Percentiles rank a stretch among this genome's conserved stretches.
phyloP scores from a whole-genome alignment of 2,888 invertebrate species.

The Melipona beecheii region DNA sequence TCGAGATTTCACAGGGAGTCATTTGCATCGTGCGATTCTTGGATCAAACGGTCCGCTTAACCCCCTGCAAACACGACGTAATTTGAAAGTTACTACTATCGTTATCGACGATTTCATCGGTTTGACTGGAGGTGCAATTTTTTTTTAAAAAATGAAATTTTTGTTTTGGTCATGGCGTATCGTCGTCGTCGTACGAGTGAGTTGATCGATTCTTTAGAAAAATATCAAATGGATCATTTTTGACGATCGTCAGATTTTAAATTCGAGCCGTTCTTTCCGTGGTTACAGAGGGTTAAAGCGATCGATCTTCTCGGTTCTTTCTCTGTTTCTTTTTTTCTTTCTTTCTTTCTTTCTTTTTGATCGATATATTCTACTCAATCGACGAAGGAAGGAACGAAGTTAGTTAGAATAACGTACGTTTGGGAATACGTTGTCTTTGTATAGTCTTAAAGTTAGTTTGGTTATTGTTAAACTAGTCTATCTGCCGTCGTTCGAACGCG shows the following conservation, averaged over 20 bases:
- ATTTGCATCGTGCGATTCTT: neutral
- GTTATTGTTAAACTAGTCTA: constrained; percentile 28
- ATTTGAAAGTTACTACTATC: too few relatives aligned
- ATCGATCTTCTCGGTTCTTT: neutral
- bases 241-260: too few relatives aligned
- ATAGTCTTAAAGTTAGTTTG: neutral
- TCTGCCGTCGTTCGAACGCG: neutral
- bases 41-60: neutral
- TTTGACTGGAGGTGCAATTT: too few relatives aligned
- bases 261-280: too few relatives aligned
- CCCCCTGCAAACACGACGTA: too few relatives aligned
- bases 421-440: neutral
- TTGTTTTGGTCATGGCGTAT: too few relatives aligned
- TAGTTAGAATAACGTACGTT: neutral
- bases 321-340: neutral
- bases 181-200: too few relatives aligned
- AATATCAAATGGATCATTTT: too few relatives aligned
- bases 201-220: too few relatives aligned
- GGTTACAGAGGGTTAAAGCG: neutral
- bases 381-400: too few relatives aligned
- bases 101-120: too few relatives aligned
- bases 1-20: neutral
- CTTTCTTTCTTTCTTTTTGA: neutral
- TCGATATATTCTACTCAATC: neutral
- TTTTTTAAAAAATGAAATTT: too few relatives aligned